Base-by-base conservation (phyloP, 2,797 vertebrate genomes). In the Acrossocheilus wenchowensis region DNA sequence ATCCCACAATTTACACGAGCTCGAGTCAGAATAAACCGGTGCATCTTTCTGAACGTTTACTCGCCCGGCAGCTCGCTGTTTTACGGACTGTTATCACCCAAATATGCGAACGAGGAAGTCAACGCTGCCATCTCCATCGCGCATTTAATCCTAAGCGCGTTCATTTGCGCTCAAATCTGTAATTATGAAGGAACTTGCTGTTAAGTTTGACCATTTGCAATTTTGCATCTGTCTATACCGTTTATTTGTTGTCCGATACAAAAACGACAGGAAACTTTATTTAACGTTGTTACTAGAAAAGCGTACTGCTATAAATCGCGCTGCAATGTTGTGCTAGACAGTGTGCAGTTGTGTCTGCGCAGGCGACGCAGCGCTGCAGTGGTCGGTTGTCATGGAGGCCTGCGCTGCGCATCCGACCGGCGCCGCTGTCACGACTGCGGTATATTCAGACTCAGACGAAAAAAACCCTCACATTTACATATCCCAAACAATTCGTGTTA, bases 391-490 rank as follows among this genome's bases (percentile, higher is more conserved):
- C 69, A 88, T 86, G 73, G 57, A 74, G 88, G 86, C 88, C 78
- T 85, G 88, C 36, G 73, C 81, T 85, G 86, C 26, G 74, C 86
- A 83, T 83, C 78, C 81, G 72, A 82, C 17, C 71, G 23, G 60
- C 14, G 43, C 79, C 19, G 82, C 83, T 72, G 82, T 89, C 89
- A 85, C 86, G 88, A 89, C 84, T 62, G 78, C 73, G 48, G 57
- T 54, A 73, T 36, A 64, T 78, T 77, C 5, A 19, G 17, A 60
- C 81, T 26, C 34, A 41, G 23, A 34, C 45, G 11, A 43, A 72
- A 43, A 72, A 26, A 6, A 0, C 26, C 64, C 26, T 21, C 66
- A 64, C 0, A 64, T 80, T 26, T 26, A 19, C 78, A 54, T 26
- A 54, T 41, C 62, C 34, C 45, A 14, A 54, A 68, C 45, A 9